Evolutionary conservation across 2,113 vertebrate genomes (phyloP).

Genomic region (Oncorhynchus keta): DNA sequence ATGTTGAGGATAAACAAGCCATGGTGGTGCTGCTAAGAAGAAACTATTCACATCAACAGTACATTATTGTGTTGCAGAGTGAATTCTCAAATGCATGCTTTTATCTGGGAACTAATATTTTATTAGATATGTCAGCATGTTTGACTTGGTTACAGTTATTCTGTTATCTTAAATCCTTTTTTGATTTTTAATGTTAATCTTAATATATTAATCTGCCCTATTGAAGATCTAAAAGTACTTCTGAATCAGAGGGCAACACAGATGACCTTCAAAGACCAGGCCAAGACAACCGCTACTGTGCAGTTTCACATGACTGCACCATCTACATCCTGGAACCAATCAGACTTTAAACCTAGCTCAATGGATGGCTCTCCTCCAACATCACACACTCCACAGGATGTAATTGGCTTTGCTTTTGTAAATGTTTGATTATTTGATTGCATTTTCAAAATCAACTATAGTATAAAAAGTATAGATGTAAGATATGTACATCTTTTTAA

Average conservation of each 20-base stretch:
- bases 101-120: background rate
- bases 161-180: background rate
- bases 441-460: background rate
- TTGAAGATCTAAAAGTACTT: background rate
- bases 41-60: background rate
- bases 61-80: background rate
- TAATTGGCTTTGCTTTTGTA: background rate
- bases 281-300: background rate
- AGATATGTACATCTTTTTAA: background rate
- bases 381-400: background rate
- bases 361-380: background rate
- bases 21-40: background rate
- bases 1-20: background rate
- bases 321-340: background rate
- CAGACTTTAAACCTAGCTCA: no score
- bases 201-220: background rate
- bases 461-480: background rate
- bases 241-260: background rate
- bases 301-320: background rate
- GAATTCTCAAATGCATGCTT: background rate
- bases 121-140: background rate
- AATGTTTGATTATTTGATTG: background rate
- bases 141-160: background rate
- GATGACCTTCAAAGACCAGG: conserved; percentile 4
- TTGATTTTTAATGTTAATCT: background rate